Evolutionary conservation across 2,888 invertebrate genomes (phyloP).

Genomic region (Oscheius sp.): DNA sequence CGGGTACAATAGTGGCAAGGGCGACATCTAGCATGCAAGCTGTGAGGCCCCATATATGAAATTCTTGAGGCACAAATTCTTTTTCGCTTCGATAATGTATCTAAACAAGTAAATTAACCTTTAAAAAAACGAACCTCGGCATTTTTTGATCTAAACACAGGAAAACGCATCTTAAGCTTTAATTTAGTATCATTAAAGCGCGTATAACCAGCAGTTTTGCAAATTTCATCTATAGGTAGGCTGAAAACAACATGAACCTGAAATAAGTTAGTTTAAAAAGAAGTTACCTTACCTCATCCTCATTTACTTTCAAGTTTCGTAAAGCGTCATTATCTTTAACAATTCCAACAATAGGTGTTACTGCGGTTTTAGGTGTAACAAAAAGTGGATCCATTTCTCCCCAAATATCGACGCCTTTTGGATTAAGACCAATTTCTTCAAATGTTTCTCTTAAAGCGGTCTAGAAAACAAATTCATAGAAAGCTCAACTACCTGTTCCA

Average conservation of each 20-base stretch:
- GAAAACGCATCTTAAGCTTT: constrained; percentile 47
- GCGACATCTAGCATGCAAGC: constrained; percentile 55
- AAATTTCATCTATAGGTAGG: constrained; percentile 52
- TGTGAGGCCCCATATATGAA: constrained; percentile 59
- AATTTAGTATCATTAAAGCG: constrained; percentile 37
- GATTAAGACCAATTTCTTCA: constrained; percentile 58
- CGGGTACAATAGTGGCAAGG: constrained; percentile 43
- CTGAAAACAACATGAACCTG: constrained; percentile 51
- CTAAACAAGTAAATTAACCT: constrained; percentile 15
- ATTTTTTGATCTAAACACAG: constrained; percentile 40
- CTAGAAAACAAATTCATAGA: constrained; percentile 29
- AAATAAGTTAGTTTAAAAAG: constrained; percentile 7
- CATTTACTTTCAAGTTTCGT: constrained; percentile 30
- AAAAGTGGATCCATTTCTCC: constrained; percentile 46
- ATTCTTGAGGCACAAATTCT: constrained; percentile 35
- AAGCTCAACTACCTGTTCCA: constrained; percentile 40
- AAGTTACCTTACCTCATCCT: constrained; percentile 34
- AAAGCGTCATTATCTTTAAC: constrained; percentile 33
- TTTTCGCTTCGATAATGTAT: constrained; percentile 34
- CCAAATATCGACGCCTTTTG: constrained; percentile 49
- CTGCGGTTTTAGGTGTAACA: constrained; percentile 39
- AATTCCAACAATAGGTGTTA: constrained; percentile 51
- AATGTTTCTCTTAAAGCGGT: constrained; percentile 60
- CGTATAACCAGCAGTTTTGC: constrained; percentile 40
- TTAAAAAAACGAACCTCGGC: neutral